phyloP scores from a whole-genome alignment of 2,797 vertebrate genomes.

The Serranus cabrilla region DNA sequence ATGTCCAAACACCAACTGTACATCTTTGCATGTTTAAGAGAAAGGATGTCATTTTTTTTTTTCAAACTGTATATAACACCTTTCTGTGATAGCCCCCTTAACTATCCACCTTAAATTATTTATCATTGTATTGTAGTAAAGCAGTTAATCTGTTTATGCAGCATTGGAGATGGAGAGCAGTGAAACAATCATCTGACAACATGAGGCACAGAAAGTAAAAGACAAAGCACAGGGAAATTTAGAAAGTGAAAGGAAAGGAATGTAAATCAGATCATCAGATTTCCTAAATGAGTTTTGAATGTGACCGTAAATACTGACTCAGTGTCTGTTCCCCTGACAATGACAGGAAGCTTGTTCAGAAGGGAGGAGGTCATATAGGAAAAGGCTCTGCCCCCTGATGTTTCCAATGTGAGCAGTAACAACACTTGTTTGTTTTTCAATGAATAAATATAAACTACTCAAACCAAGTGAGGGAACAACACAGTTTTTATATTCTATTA shows the following conservation, averaged over 20 bases:
- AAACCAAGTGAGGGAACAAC: constrained; percentile 23
- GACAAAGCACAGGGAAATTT: not conserved
- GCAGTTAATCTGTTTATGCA: not conserved
- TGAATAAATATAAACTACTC: constrained; percentile 48
- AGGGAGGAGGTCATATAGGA: constrained; percentile 74
- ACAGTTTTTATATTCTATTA: not conserved
- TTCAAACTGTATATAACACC: not conserved
- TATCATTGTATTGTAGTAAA: not conserved
- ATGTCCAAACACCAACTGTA: not conserved
- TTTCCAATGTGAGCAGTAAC: constrained; percentile 59
- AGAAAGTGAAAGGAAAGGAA: constrained; percentile 52
- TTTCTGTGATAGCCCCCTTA: not conserved
- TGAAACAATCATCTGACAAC: not conserved
- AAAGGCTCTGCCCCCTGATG: constrained; percentile 61
- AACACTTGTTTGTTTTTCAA: constrained; percentile 58
- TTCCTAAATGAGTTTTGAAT: constrained; percentile 41
- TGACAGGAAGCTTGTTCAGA: constrained; percentile 76
- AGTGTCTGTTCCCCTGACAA: constrained; percentile 65
- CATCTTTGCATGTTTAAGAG: not conserved
- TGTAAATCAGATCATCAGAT: constrained; percentile 24
- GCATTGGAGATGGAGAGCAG: not conserved
- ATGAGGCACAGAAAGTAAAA: constrained; percentile 2
- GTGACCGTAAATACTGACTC: constrained; percentile 55
- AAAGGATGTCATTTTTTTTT: not conserved
- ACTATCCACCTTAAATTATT: not conserved